A percentile compares a stretch with the other conserved stretches of the same genome.
phyloP scores from a whole-genome alignment of 2,888 invertebrate genomes.

The Chalcosyrphus nemorum region DNA sequence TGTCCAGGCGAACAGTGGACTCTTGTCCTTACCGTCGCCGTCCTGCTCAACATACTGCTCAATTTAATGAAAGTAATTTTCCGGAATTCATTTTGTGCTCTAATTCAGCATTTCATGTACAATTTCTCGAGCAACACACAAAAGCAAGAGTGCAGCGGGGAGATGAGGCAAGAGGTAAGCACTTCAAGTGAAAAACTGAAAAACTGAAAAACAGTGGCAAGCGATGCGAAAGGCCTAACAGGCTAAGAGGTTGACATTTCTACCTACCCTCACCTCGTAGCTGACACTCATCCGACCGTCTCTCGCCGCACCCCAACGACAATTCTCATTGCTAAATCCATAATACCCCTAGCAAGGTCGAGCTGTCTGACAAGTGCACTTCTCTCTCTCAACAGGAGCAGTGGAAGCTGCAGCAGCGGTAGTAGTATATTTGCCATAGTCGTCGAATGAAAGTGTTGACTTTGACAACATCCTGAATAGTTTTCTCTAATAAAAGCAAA shows the following conservation, averaged over 20 bases:
- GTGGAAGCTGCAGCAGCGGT: constrained; percentile 8
- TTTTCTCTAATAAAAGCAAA: constrained; percentile 27
- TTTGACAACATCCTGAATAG: constrained; percentile 65
- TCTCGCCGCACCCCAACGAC: not conserved
- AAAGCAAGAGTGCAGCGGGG: not conserved
- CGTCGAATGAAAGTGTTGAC: constrained; percentile 65
- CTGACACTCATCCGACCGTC: constrained; percentile 28
- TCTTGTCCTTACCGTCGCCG: too few relatives aligned
- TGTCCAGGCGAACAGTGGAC: constrained; percentile 3
- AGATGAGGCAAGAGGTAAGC: not conserved
- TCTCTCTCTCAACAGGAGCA: constrained; percentile 21
- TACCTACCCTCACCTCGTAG: constrained; percentile 13
- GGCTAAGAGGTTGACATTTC: constrained; percentile 61
- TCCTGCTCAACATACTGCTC: not conserved
- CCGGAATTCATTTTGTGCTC: constrained; percentile 27
- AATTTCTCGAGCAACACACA: constrained; percentile 16
- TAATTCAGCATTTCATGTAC: constrained; percentile 29
- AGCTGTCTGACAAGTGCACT: constrained; percentile 66
- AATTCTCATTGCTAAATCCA: constrained; percentile 36
- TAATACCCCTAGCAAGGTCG: constrained; percentile 62
- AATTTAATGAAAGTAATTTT: constrained; percentile 39
- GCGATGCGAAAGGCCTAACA: constrained; percentile 54
- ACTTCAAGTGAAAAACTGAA: constrained; percentile 39
- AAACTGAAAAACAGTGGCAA: constrained; percentile 35
- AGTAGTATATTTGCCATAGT: constrained; percentile 11